phyloP scores from a whole-genome alignment of 1,140 invertebrate species.

The Episyrphus balteatus region DNA sequence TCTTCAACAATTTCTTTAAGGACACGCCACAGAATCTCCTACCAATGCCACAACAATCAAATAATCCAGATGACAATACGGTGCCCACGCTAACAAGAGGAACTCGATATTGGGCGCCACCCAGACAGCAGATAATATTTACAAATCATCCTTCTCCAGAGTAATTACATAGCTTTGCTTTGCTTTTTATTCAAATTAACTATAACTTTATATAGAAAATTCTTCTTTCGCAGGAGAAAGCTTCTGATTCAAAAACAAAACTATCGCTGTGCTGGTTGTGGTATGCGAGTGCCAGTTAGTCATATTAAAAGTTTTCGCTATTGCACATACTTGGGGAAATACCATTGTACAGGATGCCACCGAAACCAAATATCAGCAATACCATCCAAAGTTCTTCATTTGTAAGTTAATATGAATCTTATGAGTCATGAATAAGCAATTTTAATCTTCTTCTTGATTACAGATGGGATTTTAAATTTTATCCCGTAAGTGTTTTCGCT shows the following conservation, averaged over 20 bases:
- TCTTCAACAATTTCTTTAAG: too few species aligned
- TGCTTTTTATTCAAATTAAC: not conserved
- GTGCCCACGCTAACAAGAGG: constrained; percentile 46
- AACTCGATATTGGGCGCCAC: constrained; percentile 74
- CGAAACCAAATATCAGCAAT: constrained; percentile 62
- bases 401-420: constrained; percentile 48
- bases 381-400: constrained; percentile 63
- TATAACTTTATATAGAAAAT: not conserved
- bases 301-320: constrained; percentile 64
- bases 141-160: constrained; percentile 57
- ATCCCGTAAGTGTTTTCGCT: constrained; percentile 73
- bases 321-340: constrained; percentile 77
- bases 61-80: constrained; percentile 49
- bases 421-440: not conserved
- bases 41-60: constrained; percentile 57
- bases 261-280: constrained; percentile 76
- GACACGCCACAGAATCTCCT: constrained; percentile 68
- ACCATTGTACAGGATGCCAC: constrained; percentile 84
- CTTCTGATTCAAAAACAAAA: constrained; percentile 63
- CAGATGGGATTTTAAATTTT: constrained; percentile 42
- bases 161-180: constrained; percentile 39
- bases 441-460: constrained; percentile 7
- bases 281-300: constrained; percentile 61
- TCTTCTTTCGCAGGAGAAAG: constrained; percentile 43
- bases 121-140: constrained; percentile 74